Base-by-base conservation (phyloP, 2,888 invertebrate species). In the Pyrrhia umbra region DNA sequence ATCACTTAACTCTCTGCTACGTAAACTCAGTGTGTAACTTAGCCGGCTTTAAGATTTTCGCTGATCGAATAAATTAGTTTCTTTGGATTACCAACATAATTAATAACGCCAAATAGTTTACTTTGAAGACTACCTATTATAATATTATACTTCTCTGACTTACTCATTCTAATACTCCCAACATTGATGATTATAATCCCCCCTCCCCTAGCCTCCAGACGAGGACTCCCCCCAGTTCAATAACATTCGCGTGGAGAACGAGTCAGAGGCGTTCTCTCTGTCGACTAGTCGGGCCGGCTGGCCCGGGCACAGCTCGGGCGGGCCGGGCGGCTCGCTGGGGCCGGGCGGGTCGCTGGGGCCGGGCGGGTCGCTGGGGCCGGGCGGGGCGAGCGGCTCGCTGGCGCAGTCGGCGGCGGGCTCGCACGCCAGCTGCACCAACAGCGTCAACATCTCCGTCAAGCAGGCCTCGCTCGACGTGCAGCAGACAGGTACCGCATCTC, bases 401-500 rank as follows among this genome's bases (percentile, higher is more conserved):
- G 39, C 39, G n/a, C n/a, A n/a, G n/a, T n/a, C n/a, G n/a, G 39
- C 39, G n/a, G 15, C 39, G 15, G n/a, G 13, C 20, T 18, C 8
- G 4, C 9, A 6, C 63, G 67, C 72, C 13, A 73, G 79, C 2
- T 89, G 91, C 64, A 84, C 88, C 49, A 86, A 81, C 66, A 77
- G 78, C 10, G 75, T 75, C 43, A 82, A 86, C 46, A 85, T 93
- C 82, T 92, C 95, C 80, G 75, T 96, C 87, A 91, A 92, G 62
- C 94, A 95, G 52, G 96, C 96, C 0, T 97, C 97, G 0, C 93
- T 96, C 16, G 97, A 97, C 87, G 97, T 97, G 37, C 97, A 98
- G 85, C 96, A 97, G 78, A 93, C 97, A 37, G 92, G 92, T 92
- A 20, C 13, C 6, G 9, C 4, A 16, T 16, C 16, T 4, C 4